Conservation (phyloP, 2,888 invertebrate genomes). For the Microctonus hyperodae region DNA sequence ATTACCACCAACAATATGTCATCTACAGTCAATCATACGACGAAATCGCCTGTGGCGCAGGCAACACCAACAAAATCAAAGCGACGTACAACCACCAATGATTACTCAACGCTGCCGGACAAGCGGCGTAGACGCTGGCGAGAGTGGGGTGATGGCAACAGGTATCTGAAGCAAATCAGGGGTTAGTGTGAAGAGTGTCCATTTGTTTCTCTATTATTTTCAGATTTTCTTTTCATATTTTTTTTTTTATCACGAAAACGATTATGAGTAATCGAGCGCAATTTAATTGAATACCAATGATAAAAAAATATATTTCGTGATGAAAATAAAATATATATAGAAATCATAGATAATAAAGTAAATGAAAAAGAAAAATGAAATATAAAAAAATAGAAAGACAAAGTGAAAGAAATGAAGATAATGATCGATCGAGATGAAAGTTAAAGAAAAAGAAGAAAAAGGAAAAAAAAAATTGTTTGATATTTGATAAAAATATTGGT, state of each 20-base stretch:
- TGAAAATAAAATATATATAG: not conserved
- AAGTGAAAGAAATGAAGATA: no score
- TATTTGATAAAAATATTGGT: conserved; percentile 25
- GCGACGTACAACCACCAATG: conserved; percentile 50
- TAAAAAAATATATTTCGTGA: not conserved
- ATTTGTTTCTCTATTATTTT: conserved; percentile 10
- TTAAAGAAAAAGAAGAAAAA: no score
- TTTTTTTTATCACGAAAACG: conserved; percentile 2
- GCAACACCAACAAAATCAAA: conserved; percentile 45
- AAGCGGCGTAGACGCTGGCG: conserved; percentile 58
- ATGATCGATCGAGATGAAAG: no score
- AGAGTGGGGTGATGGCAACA: conserved; percentile 59
- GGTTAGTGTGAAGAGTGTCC: conserved; percentile 46
- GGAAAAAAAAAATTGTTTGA: conserved; percentile 21
- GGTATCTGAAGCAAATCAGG: conserved; percentile 59
- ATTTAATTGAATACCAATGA: not conserved
- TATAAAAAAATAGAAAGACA: no score
- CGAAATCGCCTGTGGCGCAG: conserved; percentile 34
- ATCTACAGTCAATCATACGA: conserved; percentile 33
- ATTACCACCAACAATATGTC: conserved; percentile 18
- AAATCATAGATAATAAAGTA: no score
- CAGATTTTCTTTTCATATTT: conserved; percentile 1
- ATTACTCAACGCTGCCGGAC: conserved; percentile 50
- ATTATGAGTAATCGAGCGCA: not conserved
- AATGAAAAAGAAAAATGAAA: not conserved